Evolutionary conservation across 2,888 invertebrate species (phyloP).

Genomic region (Stomorhina lunata): DNA sequence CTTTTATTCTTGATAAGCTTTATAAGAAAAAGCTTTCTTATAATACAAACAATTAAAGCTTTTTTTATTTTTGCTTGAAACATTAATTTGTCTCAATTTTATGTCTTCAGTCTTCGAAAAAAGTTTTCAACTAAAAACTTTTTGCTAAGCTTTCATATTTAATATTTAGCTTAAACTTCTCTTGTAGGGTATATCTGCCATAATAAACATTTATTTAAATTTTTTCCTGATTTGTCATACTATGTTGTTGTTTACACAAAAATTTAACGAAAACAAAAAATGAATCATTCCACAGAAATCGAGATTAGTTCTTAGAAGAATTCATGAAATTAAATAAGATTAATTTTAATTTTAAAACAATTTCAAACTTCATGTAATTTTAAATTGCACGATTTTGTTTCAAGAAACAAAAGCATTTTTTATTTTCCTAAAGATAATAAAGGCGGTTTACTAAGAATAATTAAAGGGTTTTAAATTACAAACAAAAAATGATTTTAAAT

Average conservation of each 20-base stretch:
- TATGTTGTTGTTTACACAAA: slow-evolving; percentile 29
- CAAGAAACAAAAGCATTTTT: slow-evolving; percentile 7
- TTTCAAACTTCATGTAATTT: slow-evolving; percentile 38
- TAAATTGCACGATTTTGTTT: slow-evolving; percentile 47
- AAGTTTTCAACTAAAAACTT: too few species aligned
- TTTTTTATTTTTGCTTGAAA: too few species aligned
- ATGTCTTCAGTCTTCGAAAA: too few species aligned
- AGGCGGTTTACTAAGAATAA: slow-evolving; percentile 51
- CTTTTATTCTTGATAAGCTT: too few species aligned
- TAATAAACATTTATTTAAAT: slow-evolving; percentile 46
- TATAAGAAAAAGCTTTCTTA: too few species aligned
- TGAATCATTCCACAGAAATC: slow-evolving; percentile 47
- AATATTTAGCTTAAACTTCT: too few species aligned
- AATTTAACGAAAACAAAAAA: neutral
- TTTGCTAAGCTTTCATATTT: too few species aligned
- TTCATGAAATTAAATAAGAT: slow-evolving; percentile 37
- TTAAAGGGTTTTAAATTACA: slow-evolving; percentile 57
- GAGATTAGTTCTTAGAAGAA: slow-evolving; percentile 37
- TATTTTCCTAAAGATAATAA: slow-evolving; percentile 13
- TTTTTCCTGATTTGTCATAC: slow-evolving; percentile 57
- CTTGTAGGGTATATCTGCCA: too few species aligned
- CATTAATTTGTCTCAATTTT: too few species aligned
- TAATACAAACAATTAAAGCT: too few species aligned
- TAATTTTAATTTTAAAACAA: slow-evolving; percentile 4
- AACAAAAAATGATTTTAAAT: neutral